These are phyloP conservation scores for Aviceda subcristata DNA, from an alignment of 2,113 vertebrate species.

Conservation along the genomic window DNA sequence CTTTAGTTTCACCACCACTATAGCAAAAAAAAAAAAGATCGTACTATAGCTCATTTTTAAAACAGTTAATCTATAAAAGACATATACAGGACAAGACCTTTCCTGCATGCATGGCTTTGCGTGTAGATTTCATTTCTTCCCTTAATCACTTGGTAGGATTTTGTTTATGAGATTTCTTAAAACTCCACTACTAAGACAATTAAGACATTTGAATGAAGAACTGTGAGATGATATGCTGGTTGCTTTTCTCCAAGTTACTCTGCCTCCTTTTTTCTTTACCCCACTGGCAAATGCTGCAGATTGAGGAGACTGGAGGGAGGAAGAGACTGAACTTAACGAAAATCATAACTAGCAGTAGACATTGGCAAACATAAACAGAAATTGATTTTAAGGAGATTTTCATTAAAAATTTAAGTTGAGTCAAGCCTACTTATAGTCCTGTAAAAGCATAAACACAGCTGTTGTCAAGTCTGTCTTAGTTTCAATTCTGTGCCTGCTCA, in stretches of 20 bases:
- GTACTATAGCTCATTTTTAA: neutral
- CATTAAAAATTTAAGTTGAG: neutral
- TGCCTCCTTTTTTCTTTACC: neutral
- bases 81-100: neutral
- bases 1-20: neutral
- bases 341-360: neutral
- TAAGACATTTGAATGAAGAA: neutral
- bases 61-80: neutral
- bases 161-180: neutral
- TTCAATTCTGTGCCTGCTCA: neutral
- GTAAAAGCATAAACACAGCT: neutral
- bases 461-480: neutral
- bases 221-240: neutral
- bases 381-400: neutral
- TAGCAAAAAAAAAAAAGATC: neutral
- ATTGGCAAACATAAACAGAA: neutral
- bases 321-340: neutral
- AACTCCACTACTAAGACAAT: neutral
- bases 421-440: neutral
- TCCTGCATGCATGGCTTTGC: neutral
- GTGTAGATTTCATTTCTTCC: neutral
- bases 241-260: neutral
- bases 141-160: neutral
- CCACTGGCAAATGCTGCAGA: neutral
- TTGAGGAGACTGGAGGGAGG: neutral